These are phyloP conservation scores for Vulpes vulpes DNA, from an alignment of 2,113 vertebrate species.

Conservation along the genomic window DNA sequence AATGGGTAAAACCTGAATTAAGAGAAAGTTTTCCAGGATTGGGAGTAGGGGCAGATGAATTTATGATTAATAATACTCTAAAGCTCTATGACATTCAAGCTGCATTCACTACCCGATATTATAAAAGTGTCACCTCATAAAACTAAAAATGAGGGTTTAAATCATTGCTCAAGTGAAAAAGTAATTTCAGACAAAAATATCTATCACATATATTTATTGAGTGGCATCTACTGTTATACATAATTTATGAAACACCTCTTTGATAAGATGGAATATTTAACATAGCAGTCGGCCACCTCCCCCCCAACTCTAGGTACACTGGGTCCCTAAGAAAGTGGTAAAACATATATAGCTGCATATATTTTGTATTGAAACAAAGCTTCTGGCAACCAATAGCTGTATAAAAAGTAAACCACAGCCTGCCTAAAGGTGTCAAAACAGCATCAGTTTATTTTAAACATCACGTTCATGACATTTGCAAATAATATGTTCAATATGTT, in stretches of 20 bases:
- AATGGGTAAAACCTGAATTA: conserved; percentile 56
- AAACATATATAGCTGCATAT: conserved; percentile 56
- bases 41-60: conserved; percentile 36
- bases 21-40: conserved; percentile 60
- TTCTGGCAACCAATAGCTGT: background rate
- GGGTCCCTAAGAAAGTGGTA: background rate
- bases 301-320: conserved; percentile 25
- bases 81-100: conserved; percentile 84
- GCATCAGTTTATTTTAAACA: conserved; percentile 44
- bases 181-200: conserved; percentile 84
- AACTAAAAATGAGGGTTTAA: conserved; percentile 83
- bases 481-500: background rate
- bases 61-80: conserved; percentile 81
- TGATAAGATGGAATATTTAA: conserved; percentile 72
- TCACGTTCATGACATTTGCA: background rate
- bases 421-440: background rate
- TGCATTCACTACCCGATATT: conserved; percentile 77
- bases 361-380: conserved; percentile 65
- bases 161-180: conserved; percentile 85
- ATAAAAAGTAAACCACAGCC: conserved; percentile 49
- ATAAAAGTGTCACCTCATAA: conserved; percentile 82
- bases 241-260: conserved; percentile 79
- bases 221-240: conserved; percentile 80
- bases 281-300: background rate
- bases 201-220: conserved; percentile 84